These are phyloP conservation scores for Napeogenes sylphis DNA, from an alignment of 2,888 invertebrate species.

Conservation along the genomic window DNA sequence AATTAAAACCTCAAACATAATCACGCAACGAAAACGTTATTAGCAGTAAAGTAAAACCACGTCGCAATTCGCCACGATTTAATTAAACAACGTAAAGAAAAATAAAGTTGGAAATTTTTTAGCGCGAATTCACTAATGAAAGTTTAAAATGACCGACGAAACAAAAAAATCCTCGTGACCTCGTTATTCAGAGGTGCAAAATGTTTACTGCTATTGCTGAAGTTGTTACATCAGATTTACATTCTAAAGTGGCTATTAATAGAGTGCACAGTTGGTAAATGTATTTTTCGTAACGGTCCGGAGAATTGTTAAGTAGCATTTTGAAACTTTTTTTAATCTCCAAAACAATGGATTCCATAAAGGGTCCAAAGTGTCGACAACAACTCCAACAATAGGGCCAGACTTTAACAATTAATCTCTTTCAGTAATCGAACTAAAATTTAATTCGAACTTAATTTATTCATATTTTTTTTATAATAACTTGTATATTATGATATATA, in stretches of 20 bases:
- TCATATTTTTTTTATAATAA: slow-evolving; percentile 6
- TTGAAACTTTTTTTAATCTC: slow-evolving; percentile 62
- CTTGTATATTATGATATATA: too few relatives aligned
- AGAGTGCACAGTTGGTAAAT: slow-evolving; percentile 18
- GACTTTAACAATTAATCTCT: slow-evolving; percentile 71
- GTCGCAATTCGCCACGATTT: slow-evolving; percentile 35
- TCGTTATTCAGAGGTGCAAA: slow-evolving; percentile 64
- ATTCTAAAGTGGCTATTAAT: slow-evolving; percentile 18
- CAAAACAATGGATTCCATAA: slow-evolving; percentile 73
- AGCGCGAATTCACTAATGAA: slow-evolving; percentile 71
- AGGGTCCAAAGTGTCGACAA: slow-evolving; percentile 63
- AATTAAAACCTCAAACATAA: neutral
- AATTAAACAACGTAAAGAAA: slow-evolving; percentile 56
- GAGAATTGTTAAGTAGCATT: slow-evolving; percentile 49
- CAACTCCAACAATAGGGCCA: slow-evolving; percentile 58
- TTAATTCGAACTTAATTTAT: slow-evolving; percentile 16
- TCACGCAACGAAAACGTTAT: slow-evolving; percentile 5
- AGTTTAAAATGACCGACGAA: slow-evolving; percentile 71
- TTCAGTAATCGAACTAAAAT: slow-evolving; percentile 58
- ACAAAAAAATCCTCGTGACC: slow-evolving; percentile 63
- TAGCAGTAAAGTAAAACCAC: slow-evolving; percentile 13
- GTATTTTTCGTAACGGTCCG: slow-evolving; percentile 19
- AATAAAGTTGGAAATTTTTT: slow-evolving; percentile 58
- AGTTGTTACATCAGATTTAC: slow-evolving; percentile 21
- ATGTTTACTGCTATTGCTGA: slow-evolving; percentile 39